Percentiles rank a stretch among this genome's conserved stretches.
phyloP scores from a whole-genome alignment of 2,888 invertebrate species.

The Trichogramma evanescens region DNA sequence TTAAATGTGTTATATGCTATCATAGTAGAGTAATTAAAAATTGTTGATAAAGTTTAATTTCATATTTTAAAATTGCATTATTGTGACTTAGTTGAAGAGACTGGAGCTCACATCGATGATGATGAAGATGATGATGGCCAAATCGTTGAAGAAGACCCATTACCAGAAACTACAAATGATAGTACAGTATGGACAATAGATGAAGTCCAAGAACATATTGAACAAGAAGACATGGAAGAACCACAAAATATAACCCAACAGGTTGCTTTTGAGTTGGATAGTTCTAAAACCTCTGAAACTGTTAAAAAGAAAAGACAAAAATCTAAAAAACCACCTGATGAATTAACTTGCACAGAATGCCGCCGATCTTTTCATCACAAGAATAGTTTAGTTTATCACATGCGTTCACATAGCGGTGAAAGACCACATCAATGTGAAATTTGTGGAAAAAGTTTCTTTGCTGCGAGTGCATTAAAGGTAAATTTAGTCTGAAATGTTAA shows the following conservation, averaged over 20 bases:
- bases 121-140: conserved; percentile 34
- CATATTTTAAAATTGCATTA: background rate
- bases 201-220: conserved; percentile 28
- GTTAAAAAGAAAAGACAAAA: conserved; percentile 38
- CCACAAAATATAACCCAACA: conserved; percentile 30
- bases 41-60: background rate
- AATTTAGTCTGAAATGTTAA: conserved; percentile 7
- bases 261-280: conserved; percentile 31
- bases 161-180: conserved; percentile 32
- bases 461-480: conserved; percentile 73
- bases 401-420: conserved; percentile 70
- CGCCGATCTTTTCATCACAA: conserved; percentile 69
- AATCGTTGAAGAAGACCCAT: conserved; percentile 30
- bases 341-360: conserved; percentile 61
- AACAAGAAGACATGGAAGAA: conserved; percentile 26
- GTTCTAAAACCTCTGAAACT: conserved; percentile 32
- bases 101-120: conserved; percentile 45
- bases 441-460: conserved; percentile 79
- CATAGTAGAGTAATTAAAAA: background rate
- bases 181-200: conserved; percentile 39
- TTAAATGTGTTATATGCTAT: too few species aligned
- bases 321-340: conserved; percentile 36
- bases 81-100: conserved; percentile 39
- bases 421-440: conserved; percentile 70
- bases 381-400: conserved; percentile 78